phyloP scores from a whole-genome alignment of 1,140 invertebrate genomes.

The Trachymyrmex septentrionalis region DNA sequence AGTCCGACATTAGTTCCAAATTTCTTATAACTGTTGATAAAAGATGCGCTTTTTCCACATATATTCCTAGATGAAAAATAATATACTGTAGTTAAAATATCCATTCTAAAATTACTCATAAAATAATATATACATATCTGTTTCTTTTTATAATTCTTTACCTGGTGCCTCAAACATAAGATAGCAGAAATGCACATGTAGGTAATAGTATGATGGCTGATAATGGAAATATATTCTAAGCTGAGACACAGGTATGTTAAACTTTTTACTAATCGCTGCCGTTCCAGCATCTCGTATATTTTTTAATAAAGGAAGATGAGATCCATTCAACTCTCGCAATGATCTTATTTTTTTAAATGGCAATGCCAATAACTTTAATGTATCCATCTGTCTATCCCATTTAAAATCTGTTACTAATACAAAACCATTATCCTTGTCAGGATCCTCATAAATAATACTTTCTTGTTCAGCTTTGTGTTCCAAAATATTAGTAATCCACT shows the following conservation, averaged over 20 bases:
- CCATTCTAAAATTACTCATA: background rate
- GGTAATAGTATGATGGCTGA: slow-evolving; percentile 98
- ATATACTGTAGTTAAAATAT: background rate
- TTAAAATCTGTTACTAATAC: slow-evolving; percentile 97
- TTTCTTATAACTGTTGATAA: slow-evolving; percentile 96
- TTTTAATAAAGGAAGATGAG: slow-evolving; percentile 93
- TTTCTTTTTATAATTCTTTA: slow-evolving; percentile 72
- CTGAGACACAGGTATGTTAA: slow-evolving; percentile 90
- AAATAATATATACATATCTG: background rate
- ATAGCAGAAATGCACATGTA: slow-evolving; percentile 98
- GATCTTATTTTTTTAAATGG: slow-evolving; percentile 92
- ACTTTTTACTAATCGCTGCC: slow-evolving; percentile 93
- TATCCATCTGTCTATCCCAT: slow-evolving; percentile 94
- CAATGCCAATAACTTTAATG: slow-evolving; percentile 95
- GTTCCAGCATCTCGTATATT: slow-evolving; percentile 92
- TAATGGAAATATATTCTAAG: slow-evolving; percentile 97
- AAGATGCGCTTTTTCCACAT: slow-evolving; percentile 94
- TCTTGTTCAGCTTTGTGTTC: slow-evolving; percentile 96
- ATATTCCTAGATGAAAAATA: slow-evolving; percentile 87
- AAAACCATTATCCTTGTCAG: slow-evolving; percentile 93
- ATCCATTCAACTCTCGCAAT: slow-evolving; percentile 92
- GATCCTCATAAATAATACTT: slow-evolving; percentile 94
- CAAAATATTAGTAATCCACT: slow-evolving; percentile 99
- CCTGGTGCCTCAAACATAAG: slow-evolving; percentile 94
- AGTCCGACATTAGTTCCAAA: slow-evolving; percentile 92